Percentiles rank a stretch among this genome's conserved stretches.
phyloP scores from a whole-genome alignment of 2,113 vertebrate species.

The Tachycineta bicolor region DNA sequence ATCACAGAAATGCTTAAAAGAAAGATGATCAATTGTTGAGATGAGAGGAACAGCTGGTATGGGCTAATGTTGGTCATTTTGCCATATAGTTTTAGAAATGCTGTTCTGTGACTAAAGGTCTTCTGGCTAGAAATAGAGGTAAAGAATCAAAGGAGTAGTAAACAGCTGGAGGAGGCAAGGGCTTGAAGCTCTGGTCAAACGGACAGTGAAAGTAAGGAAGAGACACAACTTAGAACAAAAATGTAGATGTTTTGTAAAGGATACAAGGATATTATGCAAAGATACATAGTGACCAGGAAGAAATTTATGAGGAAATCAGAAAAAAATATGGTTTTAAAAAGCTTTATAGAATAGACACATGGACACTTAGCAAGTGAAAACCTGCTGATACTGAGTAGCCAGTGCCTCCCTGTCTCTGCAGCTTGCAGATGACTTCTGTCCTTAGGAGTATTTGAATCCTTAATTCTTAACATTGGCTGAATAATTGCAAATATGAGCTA shows the following conservation, averaged over 20 bases:
- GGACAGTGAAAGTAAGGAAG: neutral
- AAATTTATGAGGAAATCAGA: neutral
- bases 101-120: neutral
- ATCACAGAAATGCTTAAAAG: neutral
- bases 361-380: neutral
- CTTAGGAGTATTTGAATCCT: neutral
- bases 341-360: neutral
- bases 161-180: neutral
- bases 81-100: neutral
- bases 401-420: neutral
- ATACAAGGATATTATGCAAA: neutral
- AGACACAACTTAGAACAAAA: neutral
- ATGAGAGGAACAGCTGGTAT: neutral
- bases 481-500: neutral
- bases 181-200: neutral
- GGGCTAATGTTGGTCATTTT: neutral
- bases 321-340: neutral
- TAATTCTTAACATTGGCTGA: neutral
- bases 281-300: neutral
- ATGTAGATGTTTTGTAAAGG: neutral
- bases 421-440: neutral
- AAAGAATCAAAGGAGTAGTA: neutral
- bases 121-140: neutral
- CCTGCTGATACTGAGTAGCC: neutral
- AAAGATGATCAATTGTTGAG: fast-evolving